These are phyloP conservation scores for Conistra vaccinii DNA, from an alignment of 2,888 invertebrate genomes.

Conservation along the genomic window DNA sequence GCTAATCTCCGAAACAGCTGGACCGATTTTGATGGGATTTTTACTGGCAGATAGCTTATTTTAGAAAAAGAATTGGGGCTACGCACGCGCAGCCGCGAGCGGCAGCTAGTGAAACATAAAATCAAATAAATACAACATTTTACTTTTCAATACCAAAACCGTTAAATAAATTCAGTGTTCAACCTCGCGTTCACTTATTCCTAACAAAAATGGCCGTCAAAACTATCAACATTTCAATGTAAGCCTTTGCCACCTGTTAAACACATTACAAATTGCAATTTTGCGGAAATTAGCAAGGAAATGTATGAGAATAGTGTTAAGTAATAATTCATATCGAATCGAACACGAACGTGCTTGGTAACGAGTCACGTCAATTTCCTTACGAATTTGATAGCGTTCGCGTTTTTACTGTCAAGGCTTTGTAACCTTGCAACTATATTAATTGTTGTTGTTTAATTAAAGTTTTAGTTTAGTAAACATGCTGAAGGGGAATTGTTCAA, in stretches of 20 bases:
- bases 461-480: slow-evolving; percentile 30
- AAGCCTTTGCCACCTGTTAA: slow-evolving; percentile 37
- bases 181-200: slow-evolving; percentile 53
- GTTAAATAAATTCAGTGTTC: slow-evolving; percentile 45
- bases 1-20: no score
- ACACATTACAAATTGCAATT: slow-evolving; percentile 27
- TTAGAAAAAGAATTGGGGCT: no score
- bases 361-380: slow-evolving; percentile 55
- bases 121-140: slow-evolving; percentile 12
- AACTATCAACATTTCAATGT: slow-evolving; percentile 49
- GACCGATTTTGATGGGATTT: no score
- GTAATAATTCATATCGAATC: slow-evolving; percentile 38
- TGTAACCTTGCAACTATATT: slow-evolving; percentile 55
- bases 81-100: no score
- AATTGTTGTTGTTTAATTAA: slow-evolving; percentile 45
- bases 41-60: no score
- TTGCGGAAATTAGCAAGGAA: slow-evolving; percentile 54
- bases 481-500: slow-evolving; percentile 31
- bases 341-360: slow-evolving; percentile 44
- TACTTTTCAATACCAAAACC: slow-evolving; percentile 15
- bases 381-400: slow-evolving; percentile 46
- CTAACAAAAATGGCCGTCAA: slow-evolving; percentile 51
- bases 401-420: slow-evolving; percentile 64
- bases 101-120: neutral
- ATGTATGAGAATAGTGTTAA: slow-evolving; percentile 37